A percentile compares a stretch with the other conserved stretches of the same genome.
phyloP scores from a whole-genome alignment of 2,113 vertebrate species.

The Pseudopipra pipra region DNA sequence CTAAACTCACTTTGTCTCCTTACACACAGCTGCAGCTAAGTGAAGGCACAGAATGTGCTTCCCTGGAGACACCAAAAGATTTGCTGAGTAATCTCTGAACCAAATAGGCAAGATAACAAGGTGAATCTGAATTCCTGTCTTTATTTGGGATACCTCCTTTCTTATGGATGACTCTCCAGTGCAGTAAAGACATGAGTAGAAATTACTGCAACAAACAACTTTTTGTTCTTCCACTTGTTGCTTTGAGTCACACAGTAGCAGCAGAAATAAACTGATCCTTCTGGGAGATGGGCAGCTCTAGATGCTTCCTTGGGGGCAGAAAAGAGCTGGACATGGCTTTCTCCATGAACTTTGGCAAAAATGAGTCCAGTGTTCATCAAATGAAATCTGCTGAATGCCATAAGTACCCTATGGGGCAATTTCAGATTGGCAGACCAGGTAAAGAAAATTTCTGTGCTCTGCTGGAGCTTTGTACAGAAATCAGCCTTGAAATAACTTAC shows the following conservation, averaged over 20 bases:
- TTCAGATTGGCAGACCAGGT: not conserved
- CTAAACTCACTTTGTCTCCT: not conserved
- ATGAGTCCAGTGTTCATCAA: not conserved
- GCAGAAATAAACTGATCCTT: not conserved
- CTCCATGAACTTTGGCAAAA: not conserved
- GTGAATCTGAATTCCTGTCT: not conserved
- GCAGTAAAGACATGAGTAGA: rapidly evolving
- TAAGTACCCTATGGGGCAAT: not conserved
- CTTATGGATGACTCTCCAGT: not conserved
- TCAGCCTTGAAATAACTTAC: not conserved
- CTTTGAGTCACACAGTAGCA: not conserved
- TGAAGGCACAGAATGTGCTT: not conserved
- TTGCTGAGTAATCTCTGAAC: not conserved
- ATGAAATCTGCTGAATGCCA: not conserved
- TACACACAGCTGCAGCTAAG: rapidly evolving
- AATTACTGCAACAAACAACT: not conserved
- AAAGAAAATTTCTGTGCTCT: not conserved
- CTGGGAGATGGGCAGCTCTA: not conserved
- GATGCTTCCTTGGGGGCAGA: not conserved
- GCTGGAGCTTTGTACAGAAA: not conserved
- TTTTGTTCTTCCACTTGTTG: not conserved
- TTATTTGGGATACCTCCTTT: not conserved
- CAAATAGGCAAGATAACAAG: not conserved
- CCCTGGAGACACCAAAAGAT: not conserved
- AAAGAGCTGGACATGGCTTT: not conserved